Evolutionary conservation across 2,888 invertebrate species (phyloP).

Genomic region (Trichopoda pennipes): DNA sequence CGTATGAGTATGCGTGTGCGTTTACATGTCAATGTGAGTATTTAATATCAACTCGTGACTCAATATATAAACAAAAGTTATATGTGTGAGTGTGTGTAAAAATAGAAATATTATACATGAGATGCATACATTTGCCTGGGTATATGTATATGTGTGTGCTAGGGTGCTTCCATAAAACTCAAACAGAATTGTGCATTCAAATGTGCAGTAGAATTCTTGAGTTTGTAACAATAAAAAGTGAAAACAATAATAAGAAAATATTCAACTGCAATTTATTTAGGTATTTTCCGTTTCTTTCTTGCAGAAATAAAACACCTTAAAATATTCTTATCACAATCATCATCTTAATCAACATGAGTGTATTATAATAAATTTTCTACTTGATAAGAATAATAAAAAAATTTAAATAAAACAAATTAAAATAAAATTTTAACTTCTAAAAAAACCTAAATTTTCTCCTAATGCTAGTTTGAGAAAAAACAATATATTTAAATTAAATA

Average conservation of each 20-base stretch:
- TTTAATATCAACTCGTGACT: slow-evolving; percentile 35
- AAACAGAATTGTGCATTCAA: slow-evolving; percentile 24
- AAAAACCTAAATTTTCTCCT: neutral
- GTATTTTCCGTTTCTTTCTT: slow-evolving; percentile 33
- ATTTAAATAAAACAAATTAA: neutral
- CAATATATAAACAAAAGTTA: slow-evolving; percentile 16
- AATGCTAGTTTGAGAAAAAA: neutral
- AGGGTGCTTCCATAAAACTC: slow-evolving; percentile 14
- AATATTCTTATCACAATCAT: slow-evolving; percentile 8
- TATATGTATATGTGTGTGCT: neutral
- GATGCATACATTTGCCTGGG: slow-evolving; percentile 10
- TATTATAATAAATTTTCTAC: slow-evolving; percentile 19
- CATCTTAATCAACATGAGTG: slow-evolving; percentile 18
- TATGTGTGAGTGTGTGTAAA: slow-evolving; percentile 41
- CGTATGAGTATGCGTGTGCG: slow-evolving; percentile 15
- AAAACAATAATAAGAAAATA: slow-evolving; percentile 18
- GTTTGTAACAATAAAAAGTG: slow-evolving; percentile 58
- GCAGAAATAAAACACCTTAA: slow-evolving; percentile 28
- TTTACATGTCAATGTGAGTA: slow-evolving; percentile 3
- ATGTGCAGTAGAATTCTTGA: slow-evolving; percentile 27
- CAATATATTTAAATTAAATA: neutral
- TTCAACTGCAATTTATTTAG: slow-evolving; percentile 43
- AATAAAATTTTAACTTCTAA: neutral
- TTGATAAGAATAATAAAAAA: slow-evolving; percentile 22
- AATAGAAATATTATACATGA: slow-evolving; percentile 32